A percentile compares a stretch with the other conserved stretches of the same genome.
These are phyloP conservation scores for Patella vulgata DNA, from an alignment of 1,140 invertebrate species.

Conservation along the genomic window DNA sequence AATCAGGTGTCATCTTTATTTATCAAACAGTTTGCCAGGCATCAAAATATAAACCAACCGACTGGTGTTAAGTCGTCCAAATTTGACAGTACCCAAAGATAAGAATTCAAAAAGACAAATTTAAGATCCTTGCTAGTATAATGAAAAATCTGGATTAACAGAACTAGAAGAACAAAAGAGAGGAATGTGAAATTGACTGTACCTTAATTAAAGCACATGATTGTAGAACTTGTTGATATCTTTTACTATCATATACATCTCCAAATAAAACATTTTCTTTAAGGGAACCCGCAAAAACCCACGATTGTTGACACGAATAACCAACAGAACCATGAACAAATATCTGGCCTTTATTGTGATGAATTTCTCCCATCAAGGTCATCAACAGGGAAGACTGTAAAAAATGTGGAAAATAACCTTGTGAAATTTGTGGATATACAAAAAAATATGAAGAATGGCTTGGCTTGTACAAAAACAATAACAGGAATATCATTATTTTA, in stretches of 20 bases:
- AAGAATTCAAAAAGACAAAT: too few relatives aligned
- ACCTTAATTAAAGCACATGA: constrained; percentile 54
- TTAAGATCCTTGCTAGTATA: too few relatives aligned
- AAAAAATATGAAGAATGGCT: not conserved
- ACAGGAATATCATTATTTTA: not conserved
- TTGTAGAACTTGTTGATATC: constrained; percentile 45
- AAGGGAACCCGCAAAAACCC: constrained; percentile 78
- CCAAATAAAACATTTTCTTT: constrained; percentile 90
- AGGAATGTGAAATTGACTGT: too few relatives aligned
- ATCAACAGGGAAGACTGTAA: constrained; percentile 81
- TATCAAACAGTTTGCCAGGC: too few relatives aligned
- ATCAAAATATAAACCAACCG: too few relatives aligned
- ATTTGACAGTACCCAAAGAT: too few relatives aligned
- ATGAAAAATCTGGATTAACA: too few relatives aligned
- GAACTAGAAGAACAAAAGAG: too few relatives aligned
- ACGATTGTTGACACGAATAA: constrained; percentile 89
- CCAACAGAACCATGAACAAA: constrained; percentile 79
- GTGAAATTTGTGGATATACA: not conserved
- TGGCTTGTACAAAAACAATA: not conserved
- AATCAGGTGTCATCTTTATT: too few relatives aligned
- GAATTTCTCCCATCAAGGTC: constrained; percentile 81
- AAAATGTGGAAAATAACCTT: too few relatives aligned
- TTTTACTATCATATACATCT: constrained; percentile 31
- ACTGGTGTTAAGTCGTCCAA: too few relatives aligned
- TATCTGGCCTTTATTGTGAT: constrained; percentile 74